Conservation (phyloP, 1,140 invertebrate species). For the Carposina sasakii region DNA sequence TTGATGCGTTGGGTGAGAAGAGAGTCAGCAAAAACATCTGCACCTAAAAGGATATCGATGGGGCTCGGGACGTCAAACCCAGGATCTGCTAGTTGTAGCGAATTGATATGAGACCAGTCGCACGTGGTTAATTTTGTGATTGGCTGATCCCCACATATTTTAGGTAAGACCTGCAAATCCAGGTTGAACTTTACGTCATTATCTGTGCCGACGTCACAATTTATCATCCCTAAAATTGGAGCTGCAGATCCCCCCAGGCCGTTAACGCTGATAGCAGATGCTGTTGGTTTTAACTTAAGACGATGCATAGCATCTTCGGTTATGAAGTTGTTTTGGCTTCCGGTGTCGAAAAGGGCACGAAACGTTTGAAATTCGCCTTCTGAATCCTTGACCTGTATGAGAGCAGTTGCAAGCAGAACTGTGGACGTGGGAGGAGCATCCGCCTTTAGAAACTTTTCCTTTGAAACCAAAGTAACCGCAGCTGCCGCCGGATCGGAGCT, state of each 20-base stretch:
- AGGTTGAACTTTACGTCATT: conserved; percentile 9
- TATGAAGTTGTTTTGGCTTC: conserved; percentile 27
- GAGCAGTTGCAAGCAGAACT: conserved; percentile 18
- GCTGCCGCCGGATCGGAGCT: neutral
- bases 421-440: no score
- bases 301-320: conserved; percentile 15
- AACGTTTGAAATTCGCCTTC: conserved; percentile 18
- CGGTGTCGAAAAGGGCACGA: conserved; percentile 27
- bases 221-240: conserved; percentile 8
- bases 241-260: conserved; percentile 12
- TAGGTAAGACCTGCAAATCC: conserved; percentile 13
- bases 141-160: conserved; percentile 24
- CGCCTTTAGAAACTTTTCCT: no score
- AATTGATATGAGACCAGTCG: conserved; percentile 15
- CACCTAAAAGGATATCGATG: conserved; percentile 20
- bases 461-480: no score
- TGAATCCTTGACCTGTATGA: conserved; percentile 20
- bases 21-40: conserved; percentile 15
- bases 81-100: conserved; percentile 19
- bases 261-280: neutral
- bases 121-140: conserved; percentile 18
- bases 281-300: conserved; percentile 12
- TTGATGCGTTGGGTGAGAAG: no score
- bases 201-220: conserved; percentile 6
- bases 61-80: conserved; percentile 18